Evolutionary conservation across 2,113 vertebrate species (phyloP), one percentile per base, ranked within the genome.

Genomic region (Podarcis cretensis): DNA sequence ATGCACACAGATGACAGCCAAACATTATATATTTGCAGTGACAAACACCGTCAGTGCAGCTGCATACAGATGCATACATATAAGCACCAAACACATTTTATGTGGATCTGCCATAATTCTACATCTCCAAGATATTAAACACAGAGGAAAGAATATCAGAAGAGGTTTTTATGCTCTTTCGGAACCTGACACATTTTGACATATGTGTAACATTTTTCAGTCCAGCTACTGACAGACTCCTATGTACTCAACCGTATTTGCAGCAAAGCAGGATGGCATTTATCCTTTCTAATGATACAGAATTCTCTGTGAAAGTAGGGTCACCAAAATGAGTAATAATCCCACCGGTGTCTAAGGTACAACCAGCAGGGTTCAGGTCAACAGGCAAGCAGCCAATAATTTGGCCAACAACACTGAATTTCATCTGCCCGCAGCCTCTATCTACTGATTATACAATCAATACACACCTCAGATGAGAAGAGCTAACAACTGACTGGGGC

Each of bases 361-460:
- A 96, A 97, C 96, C 97, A 97, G 97, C 96, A 96, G 97, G 97
- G 97, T 97, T 96, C 97, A 97, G 98, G 98, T 98, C 98, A 98
- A 98, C 98, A 98, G 98, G 97, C 97, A 97, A 98, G 96, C 97
- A 98, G 98, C 98, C 98, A 98, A 98, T 99, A 98, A 99, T 99
- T 98, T 98, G 98, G 97, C 98, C 98, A 97, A 98, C 98, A 97
- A 98, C 97, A 98, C 97, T 98, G 98, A 97, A 98, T 99, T 98
- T 99, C 98, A 99, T 99, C 98, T 98, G 98, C 98, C 98, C 97
- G 96, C 98, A 98, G 97, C 97, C 96, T 96, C 97, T 97, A 98
- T 98, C 97, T 98, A 97, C 98, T 99, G 99, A 99, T 99, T 99
- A 99, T 98, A 98, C 97, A 97, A 98, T 99, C 99, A 98, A 99